Evolutionary conservation across 2,113 vertebrate genomes (phyloP), one percentile per base, ranked within the genome.

Genomic region (Steatornis caripensis): DNA sequence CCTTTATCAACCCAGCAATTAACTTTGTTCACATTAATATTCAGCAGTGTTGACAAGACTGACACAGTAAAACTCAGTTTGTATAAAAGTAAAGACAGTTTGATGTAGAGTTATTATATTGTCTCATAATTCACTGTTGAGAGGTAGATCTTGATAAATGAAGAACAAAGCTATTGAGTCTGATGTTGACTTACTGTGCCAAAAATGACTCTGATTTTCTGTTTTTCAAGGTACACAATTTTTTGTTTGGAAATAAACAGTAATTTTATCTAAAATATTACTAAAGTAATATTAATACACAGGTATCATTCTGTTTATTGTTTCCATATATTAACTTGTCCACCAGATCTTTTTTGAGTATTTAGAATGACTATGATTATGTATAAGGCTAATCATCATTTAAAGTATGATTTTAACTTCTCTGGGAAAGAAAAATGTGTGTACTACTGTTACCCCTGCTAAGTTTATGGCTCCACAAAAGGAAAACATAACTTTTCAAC

Each of bases 21-120:
- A 99, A 98, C 98, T 98, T 98, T 98, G 97, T 98, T 98, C 97
- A 97, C 96, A 98, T 98, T 98, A 98, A 98, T 98, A 98, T 98
- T 98, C 98, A 98, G 97, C 96, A 98, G 97, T 98, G 98, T 97
- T 98, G 98, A 98, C 98, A 98, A 97, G 97, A 92, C 96, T 98
- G 98, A 98, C 98, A 98, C 86, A 87, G 96, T 97, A 98, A 98
- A 98, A 98, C 96, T 98, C 97, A 95, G 97, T 98, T 98, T 98
- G 97, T 98, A 97, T 98, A 98, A 98, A 98, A 98, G 95, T 97
- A 97, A 97, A 98, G 98, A 97, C 97, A 98, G 97, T 97, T 98
- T 98, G 97, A 98, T 97, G 94, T 97, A 97, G 97, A 97, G 95
- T 98, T 97, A 98, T 98, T 98, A 97, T 96, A 97, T 97, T 98